phyloP scores from a whole-genome alignment of 2,113 vertebrate species.

The Microtus montanus region DNA sequence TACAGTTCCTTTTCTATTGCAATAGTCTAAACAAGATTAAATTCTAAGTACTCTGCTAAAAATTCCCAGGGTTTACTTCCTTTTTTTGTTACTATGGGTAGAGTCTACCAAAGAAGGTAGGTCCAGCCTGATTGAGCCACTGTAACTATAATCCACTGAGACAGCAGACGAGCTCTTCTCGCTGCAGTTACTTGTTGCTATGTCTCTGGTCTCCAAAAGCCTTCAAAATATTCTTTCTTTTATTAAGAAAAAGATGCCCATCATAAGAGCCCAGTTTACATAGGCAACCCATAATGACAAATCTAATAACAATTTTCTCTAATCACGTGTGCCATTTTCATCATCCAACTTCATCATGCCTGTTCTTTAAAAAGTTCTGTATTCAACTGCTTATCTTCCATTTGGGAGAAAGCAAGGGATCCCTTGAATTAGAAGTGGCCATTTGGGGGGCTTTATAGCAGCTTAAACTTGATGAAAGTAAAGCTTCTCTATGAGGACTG shows the following conservation, averaged over 20 bases:
- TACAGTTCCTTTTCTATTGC: slow-evolving; percentile 10
- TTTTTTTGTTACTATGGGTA: background rate
- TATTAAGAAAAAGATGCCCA: slow-evolving; percentile 36
- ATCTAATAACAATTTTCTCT: slow-evolving; percentile 31
- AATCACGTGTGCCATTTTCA: slow-evolving; percentile 12
- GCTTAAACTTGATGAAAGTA: slow-evolving; percentile 27
- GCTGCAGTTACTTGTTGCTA: background rate
- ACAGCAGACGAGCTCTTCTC: background rate
- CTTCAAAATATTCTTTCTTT: slow-evolving; percentile 16
- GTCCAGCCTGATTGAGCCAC: background rate
- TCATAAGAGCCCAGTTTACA: background rate
- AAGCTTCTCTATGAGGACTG: slow-evolving; percentile 27
- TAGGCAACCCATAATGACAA: background rate
- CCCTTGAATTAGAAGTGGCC: background rate
- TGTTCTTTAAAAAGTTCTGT: slow-evolving; percentile 15
- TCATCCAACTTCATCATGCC: slow-evolving; percentile 21
- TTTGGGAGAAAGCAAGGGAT: background rate
- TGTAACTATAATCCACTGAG: background rate
- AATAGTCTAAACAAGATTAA: background rate
- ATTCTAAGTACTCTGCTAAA: slow-evolving; percentile 38
- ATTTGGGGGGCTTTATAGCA: slow-evolving; percentile 23
- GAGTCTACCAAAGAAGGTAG: slow-evolving; percentile 19
- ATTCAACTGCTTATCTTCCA: slow-evolving; percentile 26
- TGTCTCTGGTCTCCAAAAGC: background rate
- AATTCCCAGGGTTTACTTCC: background rate